phyloP scores from a whole-genome alignment of 2,113 vertebrate genomes.

The Megatriorchis doriae region DNA sequence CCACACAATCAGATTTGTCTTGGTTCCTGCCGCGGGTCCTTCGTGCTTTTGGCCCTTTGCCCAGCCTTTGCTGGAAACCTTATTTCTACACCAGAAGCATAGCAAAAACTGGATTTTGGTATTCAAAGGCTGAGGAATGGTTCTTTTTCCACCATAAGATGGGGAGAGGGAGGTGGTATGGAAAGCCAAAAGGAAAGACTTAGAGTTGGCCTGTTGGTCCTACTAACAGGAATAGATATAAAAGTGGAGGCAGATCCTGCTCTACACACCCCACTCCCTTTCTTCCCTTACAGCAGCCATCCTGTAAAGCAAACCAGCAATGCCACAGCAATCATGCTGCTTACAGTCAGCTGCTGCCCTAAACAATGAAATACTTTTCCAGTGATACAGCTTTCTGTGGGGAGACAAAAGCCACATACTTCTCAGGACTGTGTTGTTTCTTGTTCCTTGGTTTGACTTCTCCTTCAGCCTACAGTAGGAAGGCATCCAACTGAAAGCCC shows the following conservation, averaged over 20 bases:
- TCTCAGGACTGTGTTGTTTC: background rate
- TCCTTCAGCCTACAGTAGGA: background rate
- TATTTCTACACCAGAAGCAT: background rate
- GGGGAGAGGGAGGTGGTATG: background rate
- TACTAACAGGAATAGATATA: background rate
- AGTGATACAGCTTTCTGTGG: background rate
- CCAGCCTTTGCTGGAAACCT: background rate
- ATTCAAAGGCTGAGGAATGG: background rate
- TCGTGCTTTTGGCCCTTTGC: background rate
- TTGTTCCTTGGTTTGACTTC: background rate
- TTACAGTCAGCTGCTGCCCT: background rate
- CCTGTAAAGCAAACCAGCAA: background rate
- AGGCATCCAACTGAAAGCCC: background rate
- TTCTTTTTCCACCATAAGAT: background rate
- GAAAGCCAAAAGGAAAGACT: background rate
- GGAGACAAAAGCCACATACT: background rate
- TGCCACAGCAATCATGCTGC: background rate
- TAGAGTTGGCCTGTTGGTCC: background rate
- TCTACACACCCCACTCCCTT: background rate
- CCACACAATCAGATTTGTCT: background rate
- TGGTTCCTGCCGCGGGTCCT: rapidly evolving
- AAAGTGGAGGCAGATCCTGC: background rate
- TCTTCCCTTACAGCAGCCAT: background rate
- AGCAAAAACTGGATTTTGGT: background rate
- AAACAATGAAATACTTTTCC: background rate